phyloP scores from a whole-genome alignment of 2,113 vertebrate species.

The Myxocyprinus asiaticus region DNA sequence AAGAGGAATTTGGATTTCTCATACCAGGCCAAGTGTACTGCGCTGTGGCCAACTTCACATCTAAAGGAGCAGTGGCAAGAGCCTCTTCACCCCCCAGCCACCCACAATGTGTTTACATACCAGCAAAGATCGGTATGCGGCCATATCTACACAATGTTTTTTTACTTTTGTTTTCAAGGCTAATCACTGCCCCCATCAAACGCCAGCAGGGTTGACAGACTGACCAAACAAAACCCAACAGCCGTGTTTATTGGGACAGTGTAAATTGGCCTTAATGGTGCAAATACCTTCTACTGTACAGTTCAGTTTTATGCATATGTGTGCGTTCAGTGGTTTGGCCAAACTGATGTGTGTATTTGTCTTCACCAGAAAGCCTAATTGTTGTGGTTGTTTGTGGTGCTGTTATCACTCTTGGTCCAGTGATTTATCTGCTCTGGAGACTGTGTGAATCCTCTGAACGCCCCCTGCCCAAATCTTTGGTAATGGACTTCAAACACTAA shows the following conservation, averaged over 20 bases:
- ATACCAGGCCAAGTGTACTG: constrained; percentile 67
- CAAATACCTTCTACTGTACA: background rate
- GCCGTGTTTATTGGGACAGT: too few relatives aligned
- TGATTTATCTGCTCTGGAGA: constrained; percentile 39
- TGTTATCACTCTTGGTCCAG: constrained; percentile 49
- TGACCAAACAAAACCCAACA: too few relatives aligned
- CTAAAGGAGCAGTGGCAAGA: background rate
- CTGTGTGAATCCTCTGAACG: background rate
- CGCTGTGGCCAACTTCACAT: constrained; percentile 65
- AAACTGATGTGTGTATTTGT: background rate
- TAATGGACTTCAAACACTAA: constrained; percentile 29
- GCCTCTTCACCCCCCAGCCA: constrained; percentile 58
- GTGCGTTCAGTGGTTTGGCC: background rate
- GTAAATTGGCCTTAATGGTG: background rate
- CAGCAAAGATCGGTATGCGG: background rate
- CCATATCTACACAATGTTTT: background rate
- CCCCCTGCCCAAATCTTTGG: constrained; percentile 61
- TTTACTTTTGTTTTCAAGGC: too few relatives aligned
- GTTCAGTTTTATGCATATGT: background rate
- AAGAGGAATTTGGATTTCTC: constrained; percentile 57
- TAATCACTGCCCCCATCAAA: too few relatives aligned
- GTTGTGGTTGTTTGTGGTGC: constrained; percentile 43
- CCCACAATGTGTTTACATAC: constrained; percentile 60
- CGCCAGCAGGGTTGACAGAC: too few relatives aligned
- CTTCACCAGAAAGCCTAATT: constrained; percentile 51